Percentiles rank a stretch among this genome's conserved stretches.
Evolutionary conservation across 2,797 vertebrate species (phyloP).

Genomic region (Eulemur rubriventer): DNA sequence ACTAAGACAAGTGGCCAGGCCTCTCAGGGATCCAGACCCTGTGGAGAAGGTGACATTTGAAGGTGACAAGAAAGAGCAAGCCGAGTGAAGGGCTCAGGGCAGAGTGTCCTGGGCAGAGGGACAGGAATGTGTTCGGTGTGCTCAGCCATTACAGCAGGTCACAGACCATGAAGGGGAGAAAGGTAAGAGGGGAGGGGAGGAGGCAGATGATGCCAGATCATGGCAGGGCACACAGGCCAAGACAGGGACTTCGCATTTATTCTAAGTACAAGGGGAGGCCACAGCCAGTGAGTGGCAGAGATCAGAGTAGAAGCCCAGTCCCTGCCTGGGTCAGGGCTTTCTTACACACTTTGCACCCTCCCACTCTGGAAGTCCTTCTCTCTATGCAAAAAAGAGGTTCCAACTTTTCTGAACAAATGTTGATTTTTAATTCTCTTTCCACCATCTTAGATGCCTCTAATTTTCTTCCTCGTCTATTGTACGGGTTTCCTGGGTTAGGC

Average conservation of each 20-base stretch:
- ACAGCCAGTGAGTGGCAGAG: no score
- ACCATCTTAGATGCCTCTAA: neutral
- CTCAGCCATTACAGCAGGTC: neutral
- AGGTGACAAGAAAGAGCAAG: neutral
- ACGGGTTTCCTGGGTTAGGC: neutral
- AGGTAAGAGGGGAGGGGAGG: rapidly evolving
- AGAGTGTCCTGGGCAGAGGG: neutral
- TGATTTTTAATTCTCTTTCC: neutral
- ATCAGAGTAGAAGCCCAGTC: neutral
- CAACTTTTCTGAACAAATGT: neutral
- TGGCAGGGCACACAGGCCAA: rapidly evolving
- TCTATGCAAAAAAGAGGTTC: neutral
- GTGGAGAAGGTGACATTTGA: neutral
- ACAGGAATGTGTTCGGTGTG: neutral
- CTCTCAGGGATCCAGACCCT: no score
- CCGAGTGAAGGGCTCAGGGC: neutral
- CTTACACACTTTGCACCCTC: neutral
- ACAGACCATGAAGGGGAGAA: neutral
- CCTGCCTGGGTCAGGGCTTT: neutral
- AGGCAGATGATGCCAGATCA: neutral
- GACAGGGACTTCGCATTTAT: neutral
- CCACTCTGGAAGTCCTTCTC: neutral
- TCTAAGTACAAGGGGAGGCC: neutral
- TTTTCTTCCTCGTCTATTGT: neutral
- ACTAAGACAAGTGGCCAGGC: neutral